Conservation (phyloP, 2,113 vertebrate species). For the Phrynocephalus versicolor region DNA sequence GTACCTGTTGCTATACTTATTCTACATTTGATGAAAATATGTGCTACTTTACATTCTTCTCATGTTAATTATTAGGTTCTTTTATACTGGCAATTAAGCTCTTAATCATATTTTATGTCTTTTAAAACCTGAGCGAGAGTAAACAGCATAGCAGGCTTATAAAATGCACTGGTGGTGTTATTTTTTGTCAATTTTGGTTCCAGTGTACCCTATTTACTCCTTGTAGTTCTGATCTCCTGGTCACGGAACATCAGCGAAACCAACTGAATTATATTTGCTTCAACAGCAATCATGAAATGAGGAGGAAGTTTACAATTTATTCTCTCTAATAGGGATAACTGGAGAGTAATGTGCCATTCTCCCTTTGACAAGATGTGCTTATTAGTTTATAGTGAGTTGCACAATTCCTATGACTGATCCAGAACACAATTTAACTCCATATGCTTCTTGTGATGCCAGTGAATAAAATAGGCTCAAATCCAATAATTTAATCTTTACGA, state of each 20-base stretch:
- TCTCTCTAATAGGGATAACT: neutral
- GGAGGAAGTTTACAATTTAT: slow-evolving; percentile 23
- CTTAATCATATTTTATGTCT: slow-evolving; percentile 45
- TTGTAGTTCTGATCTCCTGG: slow-evolving; percentile 28
- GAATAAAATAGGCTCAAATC: neutral
- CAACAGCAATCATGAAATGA: slow-evolving; percentile 34
- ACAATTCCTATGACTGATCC: neutral
- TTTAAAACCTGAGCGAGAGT: slow-evolving; percentile 53
- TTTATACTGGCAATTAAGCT: slow-evolving; percentile 48
- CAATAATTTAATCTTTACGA: neutral
- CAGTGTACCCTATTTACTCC: slow-evolving; percentile 30
- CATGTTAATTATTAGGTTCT: slow-evolving; percentile 52
- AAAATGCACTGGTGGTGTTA: slow-evolving; percentile 31
- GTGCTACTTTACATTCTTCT: slow-evolving; percentile 23
- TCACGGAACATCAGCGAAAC: slow-evolving; percentile 21
- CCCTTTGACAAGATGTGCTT: neutral
- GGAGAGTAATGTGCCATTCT: slow-evolving; percentile 7
- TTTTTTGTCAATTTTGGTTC: slow-evolving; percentile 38
- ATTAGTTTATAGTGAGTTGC: neutral
- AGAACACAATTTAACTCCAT: slow-evolving; percentile 1
- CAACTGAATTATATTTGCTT: slow-evolving; percentile 38
- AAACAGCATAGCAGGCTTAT: slow-evolving; percentile 34
- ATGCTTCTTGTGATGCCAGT: neutral
- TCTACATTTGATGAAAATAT: slow-evolving; percentile 30
- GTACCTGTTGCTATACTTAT: neutral